phyloP scores from a whole-genome alignment of 1,140 invertebrate genomes.

The Neomicropteryx cornuta region DNA sequence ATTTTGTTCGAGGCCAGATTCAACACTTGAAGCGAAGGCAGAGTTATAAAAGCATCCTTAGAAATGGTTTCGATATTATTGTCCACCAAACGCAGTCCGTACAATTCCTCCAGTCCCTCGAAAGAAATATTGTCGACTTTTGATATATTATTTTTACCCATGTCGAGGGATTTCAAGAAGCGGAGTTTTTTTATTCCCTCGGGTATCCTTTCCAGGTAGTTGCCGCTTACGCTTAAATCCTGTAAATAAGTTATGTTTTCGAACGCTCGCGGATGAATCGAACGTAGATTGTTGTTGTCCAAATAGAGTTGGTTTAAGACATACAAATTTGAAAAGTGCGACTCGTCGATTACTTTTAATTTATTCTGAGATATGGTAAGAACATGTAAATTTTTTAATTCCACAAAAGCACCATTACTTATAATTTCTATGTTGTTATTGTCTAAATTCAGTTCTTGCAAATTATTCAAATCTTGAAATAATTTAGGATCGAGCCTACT shows the following conservation, averaged over 20 bases:
- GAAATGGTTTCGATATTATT: slow-evolving; percentile 55
- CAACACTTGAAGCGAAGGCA: slow-evolving; percentile 53
- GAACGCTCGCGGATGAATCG: slow-evolving; percentile 60
- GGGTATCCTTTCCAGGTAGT: slow-evolving; percentile 60
- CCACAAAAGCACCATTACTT: slow-evolving; percentile 60
- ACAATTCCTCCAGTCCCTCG: slow-evolving; percentile 50
- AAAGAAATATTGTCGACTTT: slow-evolving; percentile 47
- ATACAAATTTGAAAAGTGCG: slow-evolving; percentile 60
- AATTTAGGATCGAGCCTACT: slow-evolving; percentile 58
- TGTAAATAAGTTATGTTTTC: slow-evolving; percentile 67
- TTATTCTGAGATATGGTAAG: slow-evolving; percentile 64
- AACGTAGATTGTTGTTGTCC: slow-evolving; percentile 59
- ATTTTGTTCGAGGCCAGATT: slow-evolving; percentile 62
- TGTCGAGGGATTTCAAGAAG: slow-evolving; percentile 62
- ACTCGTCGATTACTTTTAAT: slow-evolving; percentile 53
- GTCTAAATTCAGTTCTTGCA: slow-evolving; percentile 67
- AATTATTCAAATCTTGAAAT: slow-evolving; percentile 64
- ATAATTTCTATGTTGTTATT: slow-evolving; percentile 65
- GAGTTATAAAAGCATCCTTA: slow-evolving; percentile 51
- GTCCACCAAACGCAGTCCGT: slow-evolving; percentile 51
- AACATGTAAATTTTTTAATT: slow-evolving; percentile 63
- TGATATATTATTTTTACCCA: slow-evolving; percentile 65
- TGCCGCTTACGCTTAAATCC: slow-evolving; percentile 69
- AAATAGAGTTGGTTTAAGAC: slow-evolving; percentile 63
- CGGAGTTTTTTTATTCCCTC: slow-evolving; percentile 52